Base-by-base conservation (phyloP, 1,140 invertebrate genomes). In the Rhynchophorus ferrugineus region DNA sequence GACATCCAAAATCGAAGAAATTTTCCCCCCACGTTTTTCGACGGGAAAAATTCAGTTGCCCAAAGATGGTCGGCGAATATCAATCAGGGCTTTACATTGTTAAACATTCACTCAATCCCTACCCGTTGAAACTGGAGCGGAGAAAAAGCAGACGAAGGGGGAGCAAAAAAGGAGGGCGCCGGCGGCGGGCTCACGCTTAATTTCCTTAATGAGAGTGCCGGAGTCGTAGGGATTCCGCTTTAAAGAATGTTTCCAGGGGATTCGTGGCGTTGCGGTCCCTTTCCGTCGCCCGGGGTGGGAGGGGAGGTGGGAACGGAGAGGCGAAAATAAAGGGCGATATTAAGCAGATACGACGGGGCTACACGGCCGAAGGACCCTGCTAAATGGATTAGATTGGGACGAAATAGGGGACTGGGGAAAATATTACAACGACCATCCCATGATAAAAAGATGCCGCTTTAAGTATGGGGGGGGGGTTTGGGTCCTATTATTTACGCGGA, bases 361-460 rank as follows among this genome's bases (percentile, higher is more conserved):
- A 53, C 39, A 54, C 37, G 56, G 56, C 18, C 33, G 48, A 53
- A 49, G 50, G 45, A 48, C 52, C 46, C 48, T 47, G 46, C 46
- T 61, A 61, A 61, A 61, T 61, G 59, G 59, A 61, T 61, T 61
- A 61, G 59, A 61, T 61, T 47, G 56, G 55, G 57, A 61, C 52
- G 56, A 54, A 49, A 53, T n/a, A n/a, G n/a, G n/a, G 47, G 35
- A 57, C 56, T 59, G 56, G 59, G 52, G 59, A 61, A 61, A 61
- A 61, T 59, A 61, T 61, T 59, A 59, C 56, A 61, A n/a, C 59
- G 54, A 61, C 54, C 54, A 47, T n/a, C 51, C 56, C 45, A 55
- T 60, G 59, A 60, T 58, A 60, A 60, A 60, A 60, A 60, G 58
- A 51, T 51, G 59, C 56, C 39, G 55, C 39, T 49, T 49, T 41